These are phyloP conservation scores for Aspiorhynchus laticeps DNA, from an alignment of 2,113 vertebrate genomes.

Conservation along the genomic window DNA sequence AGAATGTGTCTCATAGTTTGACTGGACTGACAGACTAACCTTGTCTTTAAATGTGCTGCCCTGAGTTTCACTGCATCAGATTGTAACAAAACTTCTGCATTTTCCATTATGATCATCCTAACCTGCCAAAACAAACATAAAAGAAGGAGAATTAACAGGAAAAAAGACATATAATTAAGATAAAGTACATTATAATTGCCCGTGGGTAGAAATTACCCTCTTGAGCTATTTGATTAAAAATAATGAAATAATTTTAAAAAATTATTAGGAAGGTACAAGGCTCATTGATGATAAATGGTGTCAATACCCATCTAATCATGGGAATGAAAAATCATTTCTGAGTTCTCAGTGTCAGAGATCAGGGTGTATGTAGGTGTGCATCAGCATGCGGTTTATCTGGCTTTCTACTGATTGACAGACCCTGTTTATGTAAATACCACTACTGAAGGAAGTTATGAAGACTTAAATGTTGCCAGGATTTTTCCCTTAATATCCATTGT, in stretches of 20 bases:
- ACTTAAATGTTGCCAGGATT: neutral
- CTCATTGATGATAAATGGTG: neutral
- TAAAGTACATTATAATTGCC: neutral
- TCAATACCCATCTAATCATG: slow-evolving; percentile 40
- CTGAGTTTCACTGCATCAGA: slow-evolving; percentile 70
- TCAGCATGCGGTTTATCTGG: neutral
- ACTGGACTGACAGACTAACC: slow-evolving; percentile 62
- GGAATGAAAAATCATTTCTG: neutral
- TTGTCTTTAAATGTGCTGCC: slow-evolving; percentile 67
- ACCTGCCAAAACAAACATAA: slow-evolving; percentile 66
- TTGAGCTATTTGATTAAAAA: neutral
- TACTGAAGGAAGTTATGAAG: neutral
- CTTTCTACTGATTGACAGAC: neutral
- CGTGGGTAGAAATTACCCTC: neutral
- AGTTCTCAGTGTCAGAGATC: neutral
- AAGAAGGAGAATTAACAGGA: neutral
- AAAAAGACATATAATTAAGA: neutral
- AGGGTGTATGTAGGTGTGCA: slow-evolving; percentile 4
- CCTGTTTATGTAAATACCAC: neutral
- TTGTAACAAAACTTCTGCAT: slow-evolving; percentile 70
- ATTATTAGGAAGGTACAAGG: neutral
- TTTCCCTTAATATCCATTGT: neutral
- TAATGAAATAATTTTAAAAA: neutral
- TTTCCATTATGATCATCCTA: slow-evolving; percentile 68
- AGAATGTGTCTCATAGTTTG: neutral